Conservation (phyloP, 2,888 invertebrate species). For the Matsumyia berberina region DNA sequence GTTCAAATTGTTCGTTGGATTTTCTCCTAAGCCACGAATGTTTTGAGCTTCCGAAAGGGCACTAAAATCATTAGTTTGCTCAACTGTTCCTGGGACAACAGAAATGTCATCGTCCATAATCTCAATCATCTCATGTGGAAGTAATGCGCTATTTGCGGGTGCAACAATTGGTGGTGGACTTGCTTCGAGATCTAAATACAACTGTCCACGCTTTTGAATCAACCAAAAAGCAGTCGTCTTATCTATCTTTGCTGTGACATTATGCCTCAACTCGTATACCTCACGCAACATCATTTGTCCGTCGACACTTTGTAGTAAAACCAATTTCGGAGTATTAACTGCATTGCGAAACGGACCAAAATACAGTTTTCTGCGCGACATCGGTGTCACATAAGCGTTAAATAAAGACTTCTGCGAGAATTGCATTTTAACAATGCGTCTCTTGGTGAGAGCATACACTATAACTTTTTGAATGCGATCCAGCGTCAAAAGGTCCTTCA, state of each 20-base stretch:
- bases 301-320: slow-evolving; percentile 82
- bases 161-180: neutral
- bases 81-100: neutral
- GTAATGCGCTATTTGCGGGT: neutral
- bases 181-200: slow-evolving; percentile 79
- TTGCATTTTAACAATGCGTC: slow-evolving; percentile 82
- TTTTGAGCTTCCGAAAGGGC: neutral
- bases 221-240: slow-evolving; percentile 83
- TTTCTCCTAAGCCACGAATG: neutral
- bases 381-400: slow-evolving; percentile 82
- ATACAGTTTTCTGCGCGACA: slow-evolving; percentile 81
- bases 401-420: slow-evolving; percentile 81
- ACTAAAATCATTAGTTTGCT: neutral
- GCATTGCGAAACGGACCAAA: slow-evolving; percentile 82
- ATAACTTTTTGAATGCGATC: slow-evolving; percentile 82
- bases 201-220: slow-evolving; percentile 79
- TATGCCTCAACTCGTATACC: slow-evolving; percentile 81
- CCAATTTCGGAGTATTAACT: slow-evolving; percentile 79
- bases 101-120: slow-evolving; percentile 13
- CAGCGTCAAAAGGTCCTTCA: slow-evolving; percentile 82
- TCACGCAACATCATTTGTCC: slow-evolving; percentile 83
- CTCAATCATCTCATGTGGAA: slow-evolving; percentile 4
- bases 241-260: slow-evolving; percentile 75
- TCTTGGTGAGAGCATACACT: slow-evolving; percentile 78
- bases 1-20: neutral